Evolutionary conservation across 2,113 vertebrate genomes (phyloP), one percentile per base, ranked within the genome.

Genomic region (Ciconia maguari): DNA sequence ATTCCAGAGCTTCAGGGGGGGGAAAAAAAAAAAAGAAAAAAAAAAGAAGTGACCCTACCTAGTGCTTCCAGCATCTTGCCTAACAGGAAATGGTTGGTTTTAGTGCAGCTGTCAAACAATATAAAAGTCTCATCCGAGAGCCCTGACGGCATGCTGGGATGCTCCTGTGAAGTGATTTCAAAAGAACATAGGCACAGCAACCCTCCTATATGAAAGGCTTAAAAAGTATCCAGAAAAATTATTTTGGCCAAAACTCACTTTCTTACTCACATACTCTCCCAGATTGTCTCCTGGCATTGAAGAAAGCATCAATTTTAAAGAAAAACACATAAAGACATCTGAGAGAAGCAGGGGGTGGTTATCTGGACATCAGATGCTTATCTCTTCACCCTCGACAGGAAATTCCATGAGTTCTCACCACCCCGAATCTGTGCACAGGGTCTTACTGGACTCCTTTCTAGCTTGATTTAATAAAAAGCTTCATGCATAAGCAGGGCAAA

Each of bases 331-430:
- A 42, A 79, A 82, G 58, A 41, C 17, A 58, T 62, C 75, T 42
- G 60, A 92, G 29, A 65, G 48, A 85, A 80, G 49, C 62, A 83
- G 51, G 22, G 38, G 32, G 41, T 68, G 48, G 44, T 64, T 96
- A 91, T 87, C 91, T 95, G 65, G 70, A 94, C 51, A 13, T 96
- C 92, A 94, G 85, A 93, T 92, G 79, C 88, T 88, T 95, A 72
- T 92, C 83, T 92, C 44, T 92, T 90, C 83, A 60, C 0, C 0
- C 54, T 74, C 2, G 1, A 57, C 90, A 95, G 92, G 92, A 96
- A 96, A 96, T 97, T 96, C 92, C 90, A 90, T 4, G 6, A 92
- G 76, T 51, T 90, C 60, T 57, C 14, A 3, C 46, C 25, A 77
- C 60, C 38, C 62, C 11, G 17, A 86, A 94, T 76, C 60, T 66